Percentiles rank a stretch among this genome's conserved stretches.
Conservation (phyloP, 2,888 invertebrate species). For the Caenorhabditis virilis region DNA sequence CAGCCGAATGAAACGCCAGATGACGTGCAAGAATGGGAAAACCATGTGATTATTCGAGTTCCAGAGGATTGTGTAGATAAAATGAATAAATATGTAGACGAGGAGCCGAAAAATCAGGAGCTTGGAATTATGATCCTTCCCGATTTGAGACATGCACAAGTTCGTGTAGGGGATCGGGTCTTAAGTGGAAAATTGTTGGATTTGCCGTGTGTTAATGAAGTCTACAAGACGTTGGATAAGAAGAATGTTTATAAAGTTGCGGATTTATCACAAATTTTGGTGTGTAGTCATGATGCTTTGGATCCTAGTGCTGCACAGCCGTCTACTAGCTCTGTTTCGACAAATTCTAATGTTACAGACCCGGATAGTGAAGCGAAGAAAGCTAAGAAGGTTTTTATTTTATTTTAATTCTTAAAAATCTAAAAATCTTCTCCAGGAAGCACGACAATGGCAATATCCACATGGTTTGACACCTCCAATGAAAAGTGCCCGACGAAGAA, state of each 20-base stretch:
- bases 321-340: constrained; percentile 3
- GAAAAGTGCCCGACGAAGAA: constrained; percentile 88
- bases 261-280: constrained; percentile 84
- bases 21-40: constrained; percentile 62
- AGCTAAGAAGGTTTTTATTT: constrained; percentile 9
- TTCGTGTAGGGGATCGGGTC: constrained; percentile 52
- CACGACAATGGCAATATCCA: constrained; percentile 90
- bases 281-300: constrained; percentile 46
- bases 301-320: constrained; percentile 2
- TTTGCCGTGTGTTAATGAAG: constrained; percentile 63
- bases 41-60: constrained; percentile 59
- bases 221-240: constrained; percentile 90
- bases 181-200: constrained; percentile 60
- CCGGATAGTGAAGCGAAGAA: constrained; percentile 11
- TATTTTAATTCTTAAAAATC: neutral
- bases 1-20: constrained; percentile 9
- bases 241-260: constrained; percentile 97
- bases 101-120: constrained; percentile 40
- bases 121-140: constrained; percentile 50
- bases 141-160: constrained; percentile 54
- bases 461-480: constrained; percentile 94
- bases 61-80: constrained; percentile 53
- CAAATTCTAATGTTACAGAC: constrained; percentile 3
- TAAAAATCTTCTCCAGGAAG: constrained; percentile 73
- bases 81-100: constrained; percentile 42